Evolutionary conservation across 1,140 invertebrate genomes (phyloP), one percentile per base, ranked within the genome.

Genomic region (Drosophila seguyi): DNA sequence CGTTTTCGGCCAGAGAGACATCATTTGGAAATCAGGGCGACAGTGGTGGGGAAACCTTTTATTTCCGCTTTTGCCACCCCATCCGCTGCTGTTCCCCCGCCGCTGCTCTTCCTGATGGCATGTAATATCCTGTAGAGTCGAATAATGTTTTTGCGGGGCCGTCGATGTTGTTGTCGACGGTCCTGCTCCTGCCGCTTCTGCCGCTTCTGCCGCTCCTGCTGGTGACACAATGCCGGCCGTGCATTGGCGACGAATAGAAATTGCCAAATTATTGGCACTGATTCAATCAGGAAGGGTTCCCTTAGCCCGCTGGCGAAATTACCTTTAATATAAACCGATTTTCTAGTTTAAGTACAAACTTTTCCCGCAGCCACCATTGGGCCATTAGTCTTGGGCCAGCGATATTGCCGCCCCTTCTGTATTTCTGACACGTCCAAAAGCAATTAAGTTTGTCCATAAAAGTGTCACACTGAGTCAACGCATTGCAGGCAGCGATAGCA

Each of bases 261-360:
- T 82, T 86, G 79, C 83, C 83, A 86, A 86, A 86, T 86, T 86
- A 86, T 86, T 86, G 83, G 83, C 83, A 76, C 79, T 82, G 83
- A 87, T 87, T 87, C 83, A 87, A 87, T 86, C 83, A 67, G 79
- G 75, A 82, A 83, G 62, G 62, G 27, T 81, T 50, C 62, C 58
- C 39, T 34, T 13, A 2, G 20, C 18, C 48, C 36, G 47, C 39
- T 27, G 44, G 27, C 47, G 18, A 52, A 71, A 78, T 78, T 78
- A 61, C 66, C 52, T 83, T 66, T 62, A 65, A 59, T 78, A 53
- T 59, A 29, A 31, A 36, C 44, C 38, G 42, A 76, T 82, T 63
- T 36, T 47, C 48, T 34, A 47, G 29, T 65, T 59, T 73, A 42
- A 42, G 61, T 36, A 41, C 36, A 63, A 34, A 63, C 25, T 63